A percentile compares a stretch with the other conserved stretches of the same genome.
These are phyloP conservation scores for Lasioglossum baleicum DNA, from an alignment of 1,140 invertebrate species.

Conservation along the genomic window DNA sequence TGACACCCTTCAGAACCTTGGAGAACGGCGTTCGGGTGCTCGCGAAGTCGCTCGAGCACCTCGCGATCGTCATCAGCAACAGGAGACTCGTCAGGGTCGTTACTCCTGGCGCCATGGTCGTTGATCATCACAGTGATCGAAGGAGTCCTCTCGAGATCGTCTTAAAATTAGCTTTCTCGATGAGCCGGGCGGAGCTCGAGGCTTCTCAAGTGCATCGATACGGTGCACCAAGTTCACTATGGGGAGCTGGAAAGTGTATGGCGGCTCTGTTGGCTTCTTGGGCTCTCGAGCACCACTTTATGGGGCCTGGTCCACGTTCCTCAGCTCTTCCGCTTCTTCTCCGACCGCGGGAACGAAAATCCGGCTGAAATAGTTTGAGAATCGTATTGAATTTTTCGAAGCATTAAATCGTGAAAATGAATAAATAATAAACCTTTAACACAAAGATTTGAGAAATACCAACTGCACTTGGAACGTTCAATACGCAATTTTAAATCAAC, in stretches of 20 bases:
- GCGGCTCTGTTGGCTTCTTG: slow-evolving; percentile 10
- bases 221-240: slow-evolving; percentile 16
- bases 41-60: slow-evolving; percentile 45
- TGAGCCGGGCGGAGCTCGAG: slow-evolving; percentile 3
- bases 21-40: slow-evolving; percentile 50
- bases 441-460: too few species aligned
- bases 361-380: too few species aligned
- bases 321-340: neutral
- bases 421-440: too few species aligned
- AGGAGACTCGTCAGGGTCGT: slow-evolving; percentile 62
- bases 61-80: slow-evolving; percentile 57
- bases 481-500: too few species aligned
- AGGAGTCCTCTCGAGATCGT: slow-evolving; percentile 38
- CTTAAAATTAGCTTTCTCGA: slow-evolving; percentile 55
- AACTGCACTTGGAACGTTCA: too few species aligned
- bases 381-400: too few species aligned
- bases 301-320: slow-evolving; percentile 10
- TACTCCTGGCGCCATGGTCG: slow-evolving; percentile 68
- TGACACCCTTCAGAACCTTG: slow-evolving; percentile 65
- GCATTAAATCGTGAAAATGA: too few species aligned
- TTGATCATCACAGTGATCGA: slow-evolving; percentile 67
- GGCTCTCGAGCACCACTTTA: slow-evolving; percentile 39
- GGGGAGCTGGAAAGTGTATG: slow-evolving; percentile 1
- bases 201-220: slow-evolving; percentile 51
- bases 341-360: too few species aligned